Conservation (phyloP, 1,140 invertebrate genomes). For the Saxidomus purpurata region DNA sequence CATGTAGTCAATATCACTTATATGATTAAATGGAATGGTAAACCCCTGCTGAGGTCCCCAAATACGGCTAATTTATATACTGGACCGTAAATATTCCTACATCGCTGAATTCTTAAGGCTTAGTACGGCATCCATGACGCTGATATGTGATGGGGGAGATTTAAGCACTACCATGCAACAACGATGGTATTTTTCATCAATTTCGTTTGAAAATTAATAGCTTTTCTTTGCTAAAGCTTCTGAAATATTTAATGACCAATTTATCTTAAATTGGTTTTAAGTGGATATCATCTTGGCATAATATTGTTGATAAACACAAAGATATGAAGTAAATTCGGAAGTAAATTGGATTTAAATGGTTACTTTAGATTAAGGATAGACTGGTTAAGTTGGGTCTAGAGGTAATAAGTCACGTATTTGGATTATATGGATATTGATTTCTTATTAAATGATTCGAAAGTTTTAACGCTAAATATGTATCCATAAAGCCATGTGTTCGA, state of each 20-base stretch:
- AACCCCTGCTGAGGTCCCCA: background rate
- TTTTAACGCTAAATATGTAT: slow-evolving; percentile 11
- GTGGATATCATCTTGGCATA: slow-evolving; percentile 36
- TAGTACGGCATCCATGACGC: background rate
- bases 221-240: slow-evolving; percentile 48
- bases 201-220: slow-evolving; percentile 61
- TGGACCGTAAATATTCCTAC: background rate
- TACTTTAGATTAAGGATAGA: slow-evolving; percentile 17
- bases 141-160: background rate
- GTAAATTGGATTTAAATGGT: slow-evolving; percentile 60
- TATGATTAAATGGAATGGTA: no score
- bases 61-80: background rate
- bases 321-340: slow-evolving; percentile 61
- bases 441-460: slow-evolving; percentile 10
- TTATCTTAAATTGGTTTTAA: slow-evolving; percentile 61
- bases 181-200: slow-evolving; percentile 59
- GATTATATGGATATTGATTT: slow-evolving; percentile 45
- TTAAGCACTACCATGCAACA: background rate
- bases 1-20: no score
- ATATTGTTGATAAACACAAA: slow-evolving; percentile 51
- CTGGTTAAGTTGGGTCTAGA: background rate
- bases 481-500: background rate
- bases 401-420: slow-evolving; percentile 60
- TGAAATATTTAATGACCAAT: slow-evolving; percentile 54
- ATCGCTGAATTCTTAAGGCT: background rate